Evolutionary conservation across 2,113 vertebrate genomes (phyloP).

Genomic region (Oreochromis spilurus): DNA sequence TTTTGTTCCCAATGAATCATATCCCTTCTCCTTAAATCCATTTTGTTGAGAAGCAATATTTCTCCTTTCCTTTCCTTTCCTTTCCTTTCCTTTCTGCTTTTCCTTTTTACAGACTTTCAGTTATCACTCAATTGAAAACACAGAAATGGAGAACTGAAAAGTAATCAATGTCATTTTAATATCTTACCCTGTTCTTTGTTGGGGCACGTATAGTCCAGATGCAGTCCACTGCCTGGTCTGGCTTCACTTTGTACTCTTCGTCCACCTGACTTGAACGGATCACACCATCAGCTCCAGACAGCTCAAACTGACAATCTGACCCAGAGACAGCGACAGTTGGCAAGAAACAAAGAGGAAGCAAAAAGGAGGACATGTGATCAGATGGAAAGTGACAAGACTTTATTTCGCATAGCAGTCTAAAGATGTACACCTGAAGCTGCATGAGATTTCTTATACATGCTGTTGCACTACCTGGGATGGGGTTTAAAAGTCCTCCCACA

Average conservation of each 20-base stretch:
- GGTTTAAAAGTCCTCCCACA: conserved; percentile 92
- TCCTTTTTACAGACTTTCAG: neutral
- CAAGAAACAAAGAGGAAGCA: neutral
- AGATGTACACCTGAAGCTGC: neutral
- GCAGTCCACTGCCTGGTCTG: conserved; percentile 90
- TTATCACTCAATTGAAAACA: neutral
- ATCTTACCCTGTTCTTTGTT: conserved; percentile 81
- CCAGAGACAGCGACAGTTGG: neutral
- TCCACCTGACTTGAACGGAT: conserved; percentile 94
- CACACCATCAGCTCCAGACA: conserved; percentile 85
- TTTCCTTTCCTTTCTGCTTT: neutral
- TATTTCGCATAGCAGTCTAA: neutral
- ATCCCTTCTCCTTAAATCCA: neutral
- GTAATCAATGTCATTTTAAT: neutral
- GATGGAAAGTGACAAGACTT: neutral
- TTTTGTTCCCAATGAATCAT: neutral
- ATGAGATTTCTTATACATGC: neutral
- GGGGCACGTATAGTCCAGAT: conserved; percentile 95
- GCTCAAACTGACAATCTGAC: conserved; percentile 92
- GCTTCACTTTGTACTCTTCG: conserved; percentile 87
- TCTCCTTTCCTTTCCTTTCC: neutral
- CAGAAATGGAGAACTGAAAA: neutral
- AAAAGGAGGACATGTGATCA: neutral
- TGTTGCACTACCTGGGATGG: conserved; percentile 85
- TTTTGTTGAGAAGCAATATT: neutral